phyloP scores from a whole-genome alignment of 2,797 vertebrate species.

The Epinephelus coioides region DNA sequence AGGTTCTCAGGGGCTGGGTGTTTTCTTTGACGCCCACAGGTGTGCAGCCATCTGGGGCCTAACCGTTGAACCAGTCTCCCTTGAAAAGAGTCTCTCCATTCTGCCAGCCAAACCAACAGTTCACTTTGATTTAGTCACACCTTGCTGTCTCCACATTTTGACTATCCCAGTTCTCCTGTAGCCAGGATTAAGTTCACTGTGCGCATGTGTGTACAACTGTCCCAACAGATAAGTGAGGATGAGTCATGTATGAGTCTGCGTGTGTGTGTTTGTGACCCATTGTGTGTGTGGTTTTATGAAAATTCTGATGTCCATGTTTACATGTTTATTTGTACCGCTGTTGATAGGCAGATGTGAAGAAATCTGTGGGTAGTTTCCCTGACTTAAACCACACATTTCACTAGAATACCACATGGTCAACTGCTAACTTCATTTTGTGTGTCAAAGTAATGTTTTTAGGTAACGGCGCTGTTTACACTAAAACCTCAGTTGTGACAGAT shows the following conservation, averaged over 20 bases:
- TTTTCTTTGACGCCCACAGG: constrained; percentile 78
- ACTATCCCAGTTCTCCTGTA: constrained; percentile 19
- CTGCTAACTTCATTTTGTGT: constrained; percentile 59
- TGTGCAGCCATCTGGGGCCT: constrained; percentile 82
- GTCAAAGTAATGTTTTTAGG: constrained; percentile 45
- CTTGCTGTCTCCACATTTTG: constrained; percentile 1
- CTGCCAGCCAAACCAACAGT: constrained; percentile 59
- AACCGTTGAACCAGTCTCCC: constrained; percentile 81
- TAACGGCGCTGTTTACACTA: constrained; percentile 17
- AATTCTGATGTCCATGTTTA: constrained; percentile 43
- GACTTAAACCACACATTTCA: constrained; percentile 71
- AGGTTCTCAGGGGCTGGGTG: constrained; percentile 51
- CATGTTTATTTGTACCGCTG: constrained; percentile 37
- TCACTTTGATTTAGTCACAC: constrained; percentile 61
- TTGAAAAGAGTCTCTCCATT: constrained; percentile 61
- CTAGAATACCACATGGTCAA: constrained; percentile 63
- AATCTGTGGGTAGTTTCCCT: constrained; percentile 48
- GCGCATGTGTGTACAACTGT: not conserved
- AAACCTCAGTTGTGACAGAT: constrained; percentile 19
- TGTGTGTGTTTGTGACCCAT: constrained; percentile 1
- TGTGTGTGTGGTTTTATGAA: constrained; percentile 19
- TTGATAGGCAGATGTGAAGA: constrained; percentile 39
- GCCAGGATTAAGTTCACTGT: not conserved
- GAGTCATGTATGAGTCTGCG: not conserved
- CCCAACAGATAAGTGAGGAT: constrained; percentile 5